Conservation (phyloP, 2,797 vertebrate genomes). For the Diplodus sargus region DNA sequence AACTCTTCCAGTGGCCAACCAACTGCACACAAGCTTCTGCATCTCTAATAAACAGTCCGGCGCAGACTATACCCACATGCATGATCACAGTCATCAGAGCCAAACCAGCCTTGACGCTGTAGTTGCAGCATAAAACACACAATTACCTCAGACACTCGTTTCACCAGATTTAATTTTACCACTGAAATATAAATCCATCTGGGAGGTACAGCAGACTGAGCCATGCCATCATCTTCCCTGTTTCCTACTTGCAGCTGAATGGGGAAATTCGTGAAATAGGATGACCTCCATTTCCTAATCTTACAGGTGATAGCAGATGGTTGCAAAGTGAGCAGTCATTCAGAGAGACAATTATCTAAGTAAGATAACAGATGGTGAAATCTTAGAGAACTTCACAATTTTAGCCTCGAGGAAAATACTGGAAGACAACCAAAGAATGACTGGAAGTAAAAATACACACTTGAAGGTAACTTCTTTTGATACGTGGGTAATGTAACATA, state of each 20-base stretch:
- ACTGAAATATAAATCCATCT: slow-evolving; percentile 20
- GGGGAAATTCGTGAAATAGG: neutral
- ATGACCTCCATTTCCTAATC: neutral
- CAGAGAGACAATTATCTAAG: neutral
- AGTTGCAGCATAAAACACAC: slow-evolving; percentile 28
- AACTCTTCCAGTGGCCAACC: neutral
- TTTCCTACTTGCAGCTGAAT: neutral
- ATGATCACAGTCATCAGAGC: slow-evolving; percentile 11
- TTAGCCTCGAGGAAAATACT: neutral
- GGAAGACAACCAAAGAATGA: neutral
- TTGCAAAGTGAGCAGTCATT: neutral
- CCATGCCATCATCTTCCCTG: neutral
- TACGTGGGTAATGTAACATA: no score
- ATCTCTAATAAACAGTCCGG: neutral
- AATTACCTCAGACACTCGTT: slow-evolving; percentile 16
- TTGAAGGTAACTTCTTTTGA: neutral
- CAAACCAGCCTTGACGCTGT: slow-evolving; percentile 19
- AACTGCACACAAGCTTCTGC: neutral
- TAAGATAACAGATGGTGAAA: slow-evolving; percentile 1
- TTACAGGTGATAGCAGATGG: neutral
- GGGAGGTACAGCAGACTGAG: slow-evolving; percentile 13
- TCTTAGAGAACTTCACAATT: neutral
- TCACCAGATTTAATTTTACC: slow-evolving; percentile 33
- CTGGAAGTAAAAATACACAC: neutral
- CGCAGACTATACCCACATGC: neutral